phyloP scores from a whole-genome alignment of 2,797 vertebrate genomes.

The Pangasius macronema region DNA sequence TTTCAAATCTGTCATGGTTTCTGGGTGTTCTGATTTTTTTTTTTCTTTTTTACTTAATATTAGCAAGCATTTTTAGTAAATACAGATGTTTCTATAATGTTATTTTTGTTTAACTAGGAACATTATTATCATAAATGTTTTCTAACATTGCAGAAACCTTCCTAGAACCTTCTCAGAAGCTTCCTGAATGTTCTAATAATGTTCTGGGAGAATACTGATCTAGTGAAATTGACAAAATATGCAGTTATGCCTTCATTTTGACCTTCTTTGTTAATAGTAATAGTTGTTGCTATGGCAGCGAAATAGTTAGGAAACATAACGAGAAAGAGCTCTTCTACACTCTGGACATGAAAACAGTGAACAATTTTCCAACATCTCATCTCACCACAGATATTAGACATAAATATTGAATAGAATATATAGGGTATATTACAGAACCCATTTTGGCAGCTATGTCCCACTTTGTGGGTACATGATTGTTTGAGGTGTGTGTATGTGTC shows the following conservation, averaged over 20 bases:
- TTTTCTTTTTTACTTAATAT: background rate
- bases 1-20: background rate
- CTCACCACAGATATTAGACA: background rate
- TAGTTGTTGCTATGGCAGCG: background rate
- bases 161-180: background rate
- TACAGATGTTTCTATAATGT: background rate
- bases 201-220: background rate
- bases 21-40: background rate
- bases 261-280: background rate
- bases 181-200: background rate
- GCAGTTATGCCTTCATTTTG: background rate
- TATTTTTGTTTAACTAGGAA: background rate
- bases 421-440: background rate
- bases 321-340: background rate
- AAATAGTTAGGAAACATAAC: background rate
- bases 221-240: background rate
- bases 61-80: background rate
- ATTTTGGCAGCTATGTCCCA: background rate
- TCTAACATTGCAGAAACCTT: background rate
- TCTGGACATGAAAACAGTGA: background rate
- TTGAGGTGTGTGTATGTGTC: background rate
- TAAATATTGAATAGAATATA: background rate
- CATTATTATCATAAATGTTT: background rate
- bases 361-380: background rate
- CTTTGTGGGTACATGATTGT: background rate